Base-by-base conservation (phyloP, 2,113 vertebrate species). In the Limnothrissa miodon region DNA sequence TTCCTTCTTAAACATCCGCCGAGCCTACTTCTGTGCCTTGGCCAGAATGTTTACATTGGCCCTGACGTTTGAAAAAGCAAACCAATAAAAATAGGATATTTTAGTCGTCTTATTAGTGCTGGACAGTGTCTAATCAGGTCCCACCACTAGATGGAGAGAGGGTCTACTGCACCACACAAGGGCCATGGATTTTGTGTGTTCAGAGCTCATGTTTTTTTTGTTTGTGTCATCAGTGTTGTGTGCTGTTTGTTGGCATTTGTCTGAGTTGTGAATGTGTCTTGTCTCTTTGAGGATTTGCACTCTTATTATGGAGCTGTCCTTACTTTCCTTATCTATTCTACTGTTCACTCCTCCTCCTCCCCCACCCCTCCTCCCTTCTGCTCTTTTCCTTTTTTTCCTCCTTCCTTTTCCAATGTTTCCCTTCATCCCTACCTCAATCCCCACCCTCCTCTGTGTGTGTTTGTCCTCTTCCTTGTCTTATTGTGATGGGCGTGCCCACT, bases 401-500 rank as follows among this genome's bases (percentile, higher is more conserved):
- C 83, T 86, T 83, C 85, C 86, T 79, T 85, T 83, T 81, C 56
- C 81, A 51, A 74, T 79, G 51, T 80, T 51, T 81, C 78, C 79
- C 78, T 51, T 79, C 62, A 62, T 51, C 53, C 80, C 44, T 59
- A 21, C 80, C 53, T 39, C 56, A n/a, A 39, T 13, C 80, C 56
- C 70, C 29, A 59, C 82, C 78, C 48, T 51, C 82, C 23, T 81
- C 53, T 44, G 83, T 84, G 80, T 74, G 81, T 85, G 33, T 44
- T 90, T 93, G 90, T 90, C 91, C 87, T 82, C 87, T 81, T 84
- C 89, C 84, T 85, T 81, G 80, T 87, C 89, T 85, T 90, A 90
- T 93, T 93, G 90, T 94, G 87, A 90, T 86, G 89, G 94, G 95
- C 96, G 66, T 74, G 66, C 25, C 11, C 93, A n/a, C 95, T 94